Conservation (phyloP, 2,113 vertebrate species). For the Clarias batrachus region DNA sequence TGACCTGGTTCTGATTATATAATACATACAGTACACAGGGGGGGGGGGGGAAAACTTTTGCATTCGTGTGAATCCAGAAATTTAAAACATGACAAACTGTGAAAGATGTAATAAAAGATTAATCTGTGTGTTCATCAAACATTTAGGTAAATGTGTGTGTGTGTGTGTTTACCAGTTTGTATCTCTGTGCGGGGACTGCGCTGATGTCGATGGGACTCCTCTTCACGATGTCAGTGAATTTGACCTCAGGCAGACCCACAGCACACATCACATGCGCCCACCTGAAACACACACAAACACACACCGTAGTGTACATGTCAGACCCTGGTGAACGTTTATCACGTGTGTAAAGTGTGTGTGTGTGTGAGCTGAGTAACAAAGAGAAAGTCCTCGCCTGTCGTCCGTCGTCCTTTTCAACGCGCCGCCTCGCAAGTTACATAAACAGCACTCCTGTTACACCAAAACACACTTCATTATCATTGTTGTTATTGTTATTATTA, state of each 20-base stretch:
- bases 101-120: neutral
- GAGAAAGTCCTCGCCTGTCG: constrained; percentile 77
- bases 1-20: no score
- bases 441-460: constrained; percentile 85
- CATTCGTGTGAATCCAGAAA: neutral
- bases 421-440: constrained; percentile 95
- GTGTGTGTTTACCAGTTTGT: constrained; percentile 86
- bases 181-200: constrained; percentile 89
- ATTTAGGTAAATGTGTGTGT: constrained; percentile 26
- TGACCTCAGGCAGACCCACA: constrained; percentile 90
- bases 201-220: constrained; percentile 88
- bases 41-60: neutral
- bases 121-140: neutral
- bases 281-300: constrained; percentile 67
- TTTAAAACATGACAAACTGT: neutral
- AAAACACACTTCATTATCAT: neutral
- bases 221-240: constrained; percentile 84
- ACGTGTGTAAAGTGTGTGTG: neutral
- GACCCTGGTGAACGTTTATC: no score
- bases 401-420: constrained; percentile 92
- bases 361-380: neutral
- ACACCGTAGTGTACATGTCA: neutral
- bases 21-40: no score
- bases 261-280: constrained; percentile 97
- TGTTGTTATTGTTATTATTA: no score